These are phyloP conservation scores for Eciton burchellii DNA, from an alignment of 1,140 invertebrate species.

Conservation along the genomic window DNA sequence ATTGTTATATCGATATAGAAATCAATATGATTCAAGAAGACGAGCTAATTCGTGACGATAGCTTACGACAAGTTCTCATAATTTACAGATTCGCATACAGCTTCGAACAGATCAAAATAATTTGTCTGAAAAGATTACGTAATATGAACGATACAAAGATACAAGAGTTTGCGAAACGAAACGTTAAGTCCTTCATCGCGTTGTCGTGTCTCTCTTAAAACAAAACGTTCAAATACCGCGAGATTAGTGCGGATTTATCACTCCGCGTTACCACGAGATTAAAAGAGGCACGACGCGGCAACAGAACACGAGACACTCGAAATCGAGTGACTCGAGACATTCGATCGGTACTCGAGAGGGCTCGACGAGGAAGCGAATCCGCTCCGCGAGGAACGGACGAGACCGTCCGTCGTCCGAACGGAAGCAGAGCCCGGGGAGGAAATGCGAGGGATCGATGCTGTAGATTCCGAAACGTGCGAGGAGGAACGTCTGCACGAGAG, in stretches of 20 bases:
- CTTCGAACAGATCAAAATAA: not conserved
- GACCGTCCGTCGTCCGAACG: slow-evolving; percentile 17
- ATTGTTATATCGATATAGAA: not conserved
- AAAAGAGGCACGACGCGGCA: slow-evolving; percentile 25
- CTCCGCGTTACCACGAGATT: slow-evolving; percentile 44
- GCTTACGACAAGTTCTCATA: too few species aligned
- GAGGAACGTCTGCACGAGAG: slow-evolving; percentile 70
- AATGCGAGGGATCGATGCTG: slow-evolving; percentile 52
- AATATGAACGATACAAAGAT: not conserved
- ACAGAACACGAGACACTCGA: slow-evolving; percentile 36
- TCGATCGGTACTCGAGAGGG: slow-evolving; percentile 40
- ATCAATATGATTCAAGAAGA: not conserved
- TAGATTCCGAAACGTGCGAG: slow-evolving; percentile 57
- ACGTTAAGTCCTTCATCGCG: not conserved
- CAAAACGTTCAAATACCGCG: not conserved
- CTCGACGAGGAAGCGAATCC: slow-evolving; percentile 18
- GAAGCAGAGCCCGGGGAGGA: slow-evolving; percentile 19
- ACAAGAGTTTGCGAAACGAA: slow-evolving; percentile 12
- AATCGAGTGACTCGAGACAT: slow-evolving; percentile 41
- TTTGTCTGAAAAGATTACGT: not conserved
- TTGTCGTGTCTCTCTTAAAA: slow-evolving; percentile 12
- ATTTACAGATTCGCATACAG: not conserved
- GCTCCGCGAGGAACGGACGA: slow-evolving; percentile 18
- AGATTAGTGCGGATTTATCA: slow-evolving; percentile 8
- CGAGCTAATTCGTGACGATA: not conserved